Conservation (phyloP, 1,140 invertebrate genomes). For the Globodera rostochiensis region DNA sequence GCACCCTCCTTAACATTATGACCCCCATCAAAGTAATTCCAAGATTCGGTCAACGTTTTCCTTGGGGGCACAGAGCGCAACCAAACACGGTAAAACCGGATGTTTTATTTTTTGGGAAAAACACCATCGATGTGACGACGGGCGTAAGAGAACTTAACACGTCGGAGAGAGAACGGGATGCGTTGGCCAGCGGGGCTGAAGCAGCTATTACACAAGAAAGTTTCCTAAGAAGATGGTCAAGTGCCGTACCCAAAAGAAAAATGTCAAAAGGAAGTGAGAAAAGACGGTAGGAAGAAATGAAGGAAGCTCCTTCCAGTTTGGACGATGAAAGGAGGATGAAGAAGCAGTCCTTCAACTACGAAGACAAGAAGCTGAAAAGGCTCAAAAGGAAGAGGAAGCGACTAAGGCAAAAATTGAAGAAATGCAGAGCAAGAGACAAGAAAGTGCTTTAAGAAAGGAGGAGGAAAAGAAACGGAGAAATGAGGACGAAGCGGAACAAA, state of each 20-base stretch:
- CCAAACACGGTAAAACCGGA: too few species aligned
- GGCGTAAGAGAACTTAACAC: too few species aligned
- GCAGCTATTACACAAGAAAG: too few species aligned
- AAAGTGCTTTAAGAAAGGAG: conserved; percentile 5
- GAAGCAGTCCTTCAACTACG: not conserved
- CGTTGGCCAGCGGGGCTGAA: too few species aligned
- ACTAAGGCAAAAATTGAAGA: conserved; percentile 17
- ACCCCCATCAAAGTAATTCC: too few species aligned
- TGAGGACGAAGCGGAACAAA: not conserved
- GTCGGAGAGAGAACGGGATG: too few species aligned
- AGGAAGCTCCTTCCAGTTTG: not conserved
- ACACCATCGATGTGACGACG: too few species aligned
- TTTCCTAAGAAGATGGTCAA: too few species aligned
- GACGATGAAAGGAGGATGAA: conserved; percentile 1
- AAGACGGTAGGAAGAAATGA: not conserved
- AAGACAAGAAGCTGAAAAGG: not conserved
- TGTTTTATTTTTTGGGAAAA: too few species aligned
- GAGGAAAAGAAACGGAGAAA: conserved; percentile 2
- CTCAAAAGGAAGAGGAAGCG: not conserved
- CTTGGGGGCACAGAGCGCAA: too few species aligned
- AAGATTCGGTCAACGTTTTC: too few species aligned
- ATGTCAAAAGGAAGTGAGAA: not conserved
- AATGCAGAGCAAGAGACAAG: not conserved
- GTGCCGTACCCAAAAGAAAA: not conserved
- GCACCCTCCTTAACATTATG: too few species aligned